A percentile compares a stretch with the other conserved stretches of the same genome.
These are phyloP conservation scores for Meles meles DNA, from an alignment of 2,113 vertebrate genomes.

Conservation along the genomic window DNA sequence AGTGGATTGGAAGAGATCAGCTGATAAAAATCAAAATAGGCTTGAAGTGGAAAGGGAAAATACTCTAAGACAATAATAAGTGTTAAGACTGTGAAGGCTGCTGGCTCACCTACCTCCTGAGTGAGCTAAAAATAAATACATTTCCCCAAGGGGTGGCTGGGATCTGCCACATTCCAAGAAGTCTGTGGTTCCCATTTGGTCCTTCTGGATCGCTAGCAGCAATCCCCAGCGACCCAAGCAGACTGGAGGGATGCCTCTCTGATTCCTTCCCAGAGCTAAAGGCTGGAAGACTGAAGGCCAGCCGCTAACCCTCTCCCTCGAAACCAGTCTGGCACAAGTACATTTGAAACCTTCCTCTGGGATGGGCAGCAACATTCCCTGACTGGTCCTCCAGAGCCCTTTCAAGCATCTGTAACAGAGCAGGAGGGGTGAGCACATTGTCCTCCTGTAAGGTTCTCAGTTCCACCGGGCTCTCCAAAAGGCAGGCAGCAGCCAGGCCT, in stretches of 20 bases:
- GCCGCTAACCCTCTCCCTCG: not conserved
- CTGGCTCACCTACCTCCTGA: slow-evolving; percentile 22
- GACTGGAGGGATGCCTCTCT: not conserved
- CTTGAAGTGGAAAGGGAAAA: slow-evolving; percentile 61
- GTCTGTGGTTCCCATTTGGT: not conserved
- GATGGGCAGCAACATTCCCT: not conserved
- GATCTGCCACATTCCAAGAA: slow-evolving; percentile 20
- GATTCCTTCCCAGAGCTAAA: slow-evolving; percentile 3
- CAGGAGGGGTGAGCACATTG: not conserved
- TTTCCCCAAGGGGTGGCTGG: not conserved
- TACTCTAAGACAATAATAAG: slow-evolving; percentile 46
- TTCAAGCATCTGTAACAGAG: not conserved
- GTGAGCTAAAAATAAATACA: slow-evolving; percentile 58
- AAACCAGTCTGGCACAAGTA: not conserved
- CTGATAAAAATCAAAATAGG: slow-evolving; percentile 59
- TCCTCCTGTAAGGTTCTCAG: not conserved
- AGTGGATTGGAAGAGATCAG: slow-evolving; percentile 50
- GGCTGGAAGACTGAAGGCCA: not conserved
- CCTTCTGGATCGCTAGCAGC: not conserved
- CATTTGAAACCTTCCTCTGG: not conserved
- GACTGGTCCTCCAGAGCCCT: not conserved
- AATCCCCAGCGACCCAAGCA: not conserved
- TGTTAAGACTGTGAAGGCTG: slow-evolving; percentile 44
- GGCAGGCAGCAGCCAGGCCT: not conserved
- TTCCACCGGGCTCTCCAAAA: not conserved